phyloP scores from a whole-genome alignment of 2,888 invertebrate genomes.

The Meliscaeva auricollis region DNA sequence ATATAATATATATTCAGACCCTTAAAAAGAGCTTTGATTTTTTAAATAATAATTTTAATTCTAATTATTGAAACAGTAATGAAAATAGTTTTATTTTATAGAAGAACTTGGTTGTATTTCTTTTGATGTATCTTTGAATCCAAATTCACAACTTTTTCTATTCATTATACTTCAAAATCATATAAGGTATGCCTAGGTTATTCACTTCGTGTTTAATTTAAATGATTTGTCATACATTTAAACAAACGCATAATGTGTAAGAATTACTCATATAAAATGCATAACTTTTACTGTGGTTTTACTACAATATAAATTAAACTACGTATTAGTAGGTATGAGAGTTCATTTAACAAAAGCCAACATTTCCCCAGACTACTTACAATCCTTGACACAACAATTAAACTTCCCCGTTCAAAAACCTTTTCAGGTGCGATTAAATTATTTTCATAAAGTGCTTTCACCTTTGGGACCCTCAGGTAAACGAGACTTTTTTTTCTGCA shows the following conservation, averaged over 20 bases:
- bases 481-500: constrained; percentile 35
- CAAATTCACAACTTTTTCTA: too few relatives aligned
- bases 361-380: constrained; percentile 42
- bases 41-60: too few relatives aligned
- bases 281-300: neutral
- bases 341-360: constrained; percentile 26
- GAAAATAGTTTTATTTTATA: too few relatives aligned
- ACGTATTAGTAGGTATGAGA: constrained; percentile 16
- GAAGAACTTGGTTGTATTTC: too few relatives aligned
- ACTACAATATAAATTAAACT: constrained; percentile 18
- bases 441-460: constrained; percentile 48
- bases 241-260: neutral
- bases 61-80: too few relatives aligned
- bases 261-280: neutral
- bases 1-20: too few relatives aligned
- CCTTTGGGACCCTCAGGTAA: constrained; percentile 42
- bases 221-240: neutral
- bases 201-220: neutral
- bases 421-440: constrained; percentile 47
- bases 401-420: constrained; percentile 45
- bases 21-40: too few relatives aligned
- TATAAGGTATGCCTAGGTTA: too few relatives aligned
- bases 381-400: constrained; percentile 45
- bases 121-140: too few relatives aligned
- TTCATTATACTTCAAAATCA: too few relatives aligned